phyloP scores from a whole-genome alignment of 2,113 vertebrate genomes.

The Arenaria interpres region DNA sequence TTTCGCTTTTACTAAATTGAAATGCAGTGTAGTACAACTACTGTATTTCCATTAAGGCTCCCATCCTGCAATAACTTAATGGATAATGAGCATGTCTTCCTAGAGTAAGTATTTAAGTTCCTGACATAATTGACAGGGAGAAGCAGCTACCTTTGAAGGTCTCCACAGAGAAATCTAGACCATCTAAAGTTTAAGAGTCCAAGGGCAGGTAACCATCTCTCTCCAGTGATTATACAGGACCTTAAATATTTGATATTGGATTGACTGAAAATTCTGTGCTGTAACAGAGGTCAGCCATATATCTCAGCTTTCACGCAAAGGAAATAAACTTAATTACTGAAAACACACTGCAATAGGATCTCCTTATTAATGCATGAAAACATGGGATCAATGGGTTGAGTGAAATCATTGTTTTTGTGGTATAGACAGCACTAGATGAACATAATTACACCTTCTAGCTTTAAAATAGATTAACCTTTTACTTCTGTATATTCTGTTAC shows the following conservation, averaged over 20 bases:
- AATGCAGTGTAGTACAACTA: neutral
- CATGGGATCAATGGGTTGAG: fast-evolving
- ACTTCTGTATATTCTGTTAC: neutral
- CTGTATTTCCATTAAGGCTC: neutral
- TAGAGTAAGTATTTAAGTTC: neutral
- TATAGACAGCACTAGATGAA: neutral
- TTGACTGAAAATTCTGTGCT: neutral
- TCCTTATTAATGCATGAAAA: neutral
- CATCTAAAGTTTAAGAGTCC: neutral
- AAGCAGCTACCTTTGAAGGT: neutral
- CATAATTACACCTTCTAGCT: neutral
- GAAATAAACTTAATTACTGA: neutral
- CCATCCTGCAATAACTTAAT: neutral
- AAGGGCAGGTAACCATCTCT: neutral
- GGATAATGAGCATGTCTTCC: neutral
- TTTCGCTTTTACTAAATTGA: neutral
- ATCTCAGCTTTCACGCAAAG: neutral
- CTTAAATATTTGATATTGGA: neutral
- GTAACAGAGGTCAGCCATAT: neutral
- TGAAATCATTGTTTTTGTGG: neutral
- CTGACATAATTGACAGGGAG: neutral
- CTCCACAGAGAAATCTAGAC: neutral
- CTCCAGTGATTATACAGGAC: neutral
- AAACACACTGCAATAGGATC: neutral
- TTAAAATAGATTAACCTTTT: neutral